Evolutionary conservation across 2,113 vertebrate species (phyloP).

Genomic region (Mus spicilegus): DNA sequence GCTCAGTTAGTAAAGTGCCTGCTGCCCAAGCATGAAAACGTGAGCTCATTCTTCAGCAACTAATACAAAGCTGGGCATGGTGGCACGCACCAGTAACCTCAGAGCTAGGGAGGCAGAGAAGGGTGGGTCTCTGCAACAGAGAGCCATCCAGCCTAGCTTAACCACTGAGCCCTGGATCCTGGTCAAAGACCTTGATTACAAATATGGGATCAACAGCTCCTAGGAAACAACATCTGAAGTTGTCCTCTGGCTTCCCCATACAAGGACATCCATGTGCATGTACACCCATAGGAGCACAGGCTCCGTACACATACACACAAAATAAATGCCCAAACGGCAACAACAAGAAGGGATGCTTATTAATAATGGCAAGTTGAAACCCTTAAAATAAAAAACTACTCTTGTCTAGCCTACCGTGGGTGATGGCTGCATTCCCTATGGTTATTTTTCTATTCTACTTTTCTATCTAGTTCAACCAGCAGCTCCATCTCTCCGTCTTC

Average conservation of each 20-base stretch:
- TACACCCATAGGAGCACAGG: not conserved
- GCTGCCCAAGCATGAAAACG: not conserved
- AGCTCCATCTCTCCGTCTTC: not conserved
- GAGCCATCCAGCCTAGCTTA: not conserved
- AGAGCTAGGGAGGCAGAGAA: not conserved
- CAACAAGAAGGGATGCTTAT: conserved; percentile 43
- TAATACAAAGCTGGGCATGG: not conserved
- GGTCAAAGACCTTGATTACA: not conserved
- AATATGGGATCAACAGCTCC: not conserved
- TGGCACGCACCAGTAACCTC: not conserved
- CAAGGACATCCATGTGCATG: not conserved
- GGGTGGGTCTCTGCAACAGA: not conserved
- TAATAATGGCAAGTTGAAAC: conserved; percentile 17
- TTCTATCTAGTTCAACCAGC: not conserved
- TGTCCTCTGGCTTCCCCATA: not conserved
- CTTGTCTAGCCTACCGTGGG: not conserved
- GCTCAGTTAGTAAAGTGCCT: not conserved
- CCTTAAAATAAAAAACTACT: conserved; percentile 27
- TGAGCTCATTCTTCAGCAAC: not conserved
- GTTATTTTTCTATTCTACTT: not conserved
- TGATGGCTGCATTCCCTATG: not conserved
- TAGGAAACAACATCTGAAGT: not conserved
- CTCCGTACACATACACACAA: not conserved
- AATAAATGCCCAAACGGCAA: conserved; percentile 34
- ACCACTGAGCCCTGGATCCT: not conserved